phyloP scores from a whole-genome alignment of 2,113 vertebrate genomes.

The Ptilonorhynchus violaceus region DNA sequence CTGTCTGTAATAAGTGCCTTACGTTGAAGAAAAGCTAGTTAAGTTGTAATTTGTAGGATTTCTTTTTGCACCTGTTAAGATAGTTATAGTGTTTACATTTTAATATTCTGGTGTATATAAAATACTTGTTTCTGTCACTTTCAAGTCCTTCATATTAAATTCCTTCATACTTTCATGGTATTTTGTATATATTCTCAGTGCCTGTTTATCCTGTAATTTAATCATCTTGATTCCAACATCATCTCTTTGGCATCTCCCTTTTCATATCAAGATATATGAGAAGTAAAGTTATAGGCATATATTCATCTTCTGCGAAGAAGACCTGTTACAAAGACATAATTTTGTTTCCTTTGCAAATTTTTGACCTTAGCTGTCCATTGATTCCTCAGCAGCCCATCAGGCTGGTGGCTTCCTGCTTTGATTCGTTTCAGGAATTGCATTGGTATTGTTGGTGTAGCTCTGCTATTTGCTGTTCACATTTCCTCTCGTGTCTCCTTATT shows the following conservation, averaged over 20 bases:
- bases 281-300: background rate
- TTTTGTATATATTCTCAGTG: background rate
- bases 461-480: background rate
- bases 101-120: background rate
- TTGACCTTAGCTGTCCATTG: background rate
- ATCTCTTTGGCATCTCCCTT: background rate
- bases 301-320: background rate
- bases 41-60: background rate
- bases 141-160: background rate
- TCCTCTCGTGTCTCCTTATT: background rate
- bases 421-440: background rate
- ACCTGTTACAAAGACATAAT: background rate
- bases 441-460: background rate
- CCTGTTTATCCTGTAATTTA: background rate
- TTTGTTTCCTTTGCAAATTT: background rate
- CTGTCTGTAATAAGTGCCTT: background rate
- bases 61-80: background rate
- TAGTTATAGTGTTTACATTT: background rate
- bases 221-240: background rate
- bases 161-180: background rate
- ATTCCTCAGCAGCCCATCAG: background rate
- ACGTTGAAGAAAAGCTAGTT: background rate
- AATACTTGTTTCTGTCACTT: background rate
- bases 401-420: background rate
- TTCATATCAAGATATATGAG: background rate